These are phyloP conservation scores for Euthynnus affinis DNA, from an alignment of 2,797 vertebrate genomes.

Conservation along the genomic window DNA sequence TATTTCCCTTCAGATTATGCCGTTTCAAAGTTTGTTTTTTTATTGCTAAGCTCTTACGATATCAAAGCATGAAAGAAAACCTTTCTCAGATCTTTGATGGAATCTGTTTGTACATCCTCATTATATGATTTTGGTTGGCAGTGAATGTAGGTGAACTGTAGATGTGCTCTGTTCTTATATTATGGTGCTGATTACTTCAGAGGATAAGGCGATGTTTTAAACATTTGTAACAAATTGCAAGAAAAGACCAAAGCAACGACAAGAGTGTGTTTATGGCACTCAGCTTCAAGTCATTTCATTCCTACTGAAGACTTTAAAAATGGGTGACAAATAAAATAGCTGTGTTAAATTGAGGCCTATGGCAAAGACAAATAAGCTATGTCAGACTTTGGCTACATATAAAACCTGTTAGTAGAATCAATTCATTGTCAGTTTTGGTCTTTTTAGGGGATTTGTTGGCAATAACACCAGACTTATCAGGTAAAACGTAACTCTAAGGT, in stretches of 20 bases:
- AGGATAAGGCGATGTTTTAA: not conserved
- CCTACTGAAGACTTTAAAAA: not conserved
- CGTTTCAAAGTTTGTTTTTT: not conserved
- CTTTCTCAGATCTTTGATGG: not conserved
- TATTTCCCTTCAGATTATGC: not conserved
- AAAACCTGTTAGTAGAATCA: not conserved
- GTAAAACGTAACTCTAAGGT: not conserved
- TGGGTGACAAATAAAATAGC: not conserved
- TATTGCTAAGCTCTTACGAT: not conserved
- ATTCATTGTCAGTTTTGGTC: not conserved
- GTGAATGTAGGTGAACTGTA: not conserved
- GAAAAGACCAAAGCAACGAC: not conserved
- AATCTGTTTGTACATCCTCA: conserved; percentile 1
- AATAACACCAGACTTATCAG: not conserved
- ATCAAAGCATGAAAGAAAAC: not conserved
- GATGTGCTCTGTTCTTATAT: not conserved
- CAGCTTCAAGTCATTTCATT: not conserved
- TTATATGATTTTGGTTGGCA: not conserved
- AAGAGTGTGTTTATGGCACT: not conserved
- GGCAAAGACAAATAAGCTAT: not conserved
- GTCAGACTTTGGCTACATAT: not conserved
- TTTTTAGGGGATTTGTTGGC: not conserved
- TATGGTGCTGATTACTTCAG: not conserved
- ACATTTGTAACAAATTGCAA: not conserved
- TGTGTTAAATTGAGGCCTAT: too few relatives aligned